phyloP scores from a whole-genome alignment of 2,797 vertebrate genomes.

The Sebastes alutus region DNA sequence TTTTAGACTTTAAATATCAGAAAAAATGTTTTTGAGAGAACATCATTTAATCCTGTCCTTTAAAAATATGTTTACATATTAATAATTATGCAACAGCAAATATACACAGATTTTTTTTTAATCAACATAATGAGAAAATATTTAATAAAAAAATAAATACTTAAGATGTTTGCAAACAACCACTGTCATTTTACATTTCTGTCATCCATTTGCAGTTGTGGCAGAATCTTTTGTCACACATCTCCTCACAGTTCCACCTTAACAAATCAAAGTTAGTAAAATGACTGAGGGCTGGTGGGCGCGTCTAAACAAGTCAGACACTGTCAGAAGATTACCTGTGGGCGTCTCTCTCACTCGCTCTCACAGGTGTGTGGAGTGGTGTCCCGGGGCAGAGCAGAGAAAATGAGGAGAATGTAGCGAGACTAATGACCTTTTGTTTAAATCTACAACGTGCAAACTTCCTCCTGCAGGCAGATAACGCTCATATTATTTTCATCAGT shows the following conservation, averaged over 20 bases:
- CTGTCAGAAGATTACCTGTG: neutral
- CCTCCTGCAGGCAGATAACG: neutral
- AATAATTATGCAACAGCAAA: neutral
- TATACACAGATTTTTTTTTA: neutral
- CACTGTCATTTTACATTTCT: neutral
- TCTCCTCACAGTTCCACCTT: slow-evolving; percentile 26
- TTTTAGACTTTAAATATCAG: neutral
- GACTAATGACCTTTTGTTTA: neutral
- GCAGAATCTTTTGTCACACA: neutral
- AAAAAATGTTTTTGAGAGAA: neutral
- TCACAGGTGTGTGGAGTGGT: neutral
- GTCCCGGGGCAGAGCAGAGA: neutral
- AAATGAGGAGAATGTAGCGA: neutral
- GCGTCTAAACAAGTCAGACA: neutral
- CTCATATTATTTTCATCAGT: neutral
- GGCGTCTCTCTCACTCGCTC: neutral
- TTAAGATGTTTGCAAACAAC: neutral
- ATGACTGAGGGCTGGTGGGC: neutral
- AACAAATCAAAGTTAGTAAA: neutral
- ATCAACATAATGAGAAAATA: neutral
- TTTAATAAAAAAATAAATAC: neutral
- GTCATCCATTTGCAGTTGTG: neutral
- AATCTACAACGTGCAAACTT: neutral
- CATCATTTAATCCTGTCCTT: neutral
- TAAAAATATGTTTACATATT: neutral